Evolutionary conservation across 2,888 invertebrate species (phyloP).

Genomic region (Napeogenes inachia): DNA sequence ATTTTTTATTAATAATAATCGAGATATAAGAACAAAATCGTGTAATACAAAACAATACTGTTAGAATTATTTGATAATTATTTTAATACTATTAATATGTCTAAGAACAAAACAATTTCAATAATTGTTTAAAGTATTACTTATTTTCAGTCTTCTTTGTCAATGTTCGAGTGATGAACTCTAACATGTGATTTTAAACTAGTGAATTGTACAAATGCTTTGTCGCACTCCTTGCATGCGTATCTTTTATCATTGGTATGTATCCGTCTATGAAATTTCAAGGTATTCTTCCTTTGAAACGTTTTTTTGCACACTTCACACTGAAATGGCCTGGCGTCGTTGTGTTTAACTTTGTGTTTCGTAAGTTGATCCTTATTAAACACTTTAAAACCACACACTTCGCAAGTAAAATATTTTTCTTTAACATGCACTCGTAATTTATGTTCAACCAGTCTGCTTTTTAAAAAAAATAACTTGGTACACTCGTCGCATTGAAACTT

Average conservation of each 20-base stretch:
- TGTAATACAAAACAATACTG: too few relatives aligned
- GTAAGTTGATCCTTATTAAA: conserved; percentile 65
- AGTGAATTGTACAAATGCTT: conserved; percentile 76
- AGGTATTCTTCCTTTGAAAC: conserved; percentile 76
- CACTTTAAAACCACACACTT: conserved; percentile 59
- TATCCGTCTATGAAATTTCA: conserved; percentile 74
- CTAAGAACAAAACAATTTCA: too few relatives aligned
- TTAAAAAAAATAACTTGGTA: conserved; percentile 45
- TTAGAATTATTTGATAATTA: too few relatives aligned
- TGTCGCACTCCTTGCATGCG: conserved; percentile 71
- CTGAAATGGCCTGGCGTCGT: conserved; percentile 73
- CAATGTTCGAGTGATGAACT: conserved; percentile 60
- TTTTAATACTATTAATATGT: too few relatives aligned
- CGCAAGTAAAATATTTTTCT: conserved; percentile 51
- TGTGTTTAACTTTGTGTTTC: conserved; percentile 76
- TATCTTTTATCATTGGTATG: conserved; percentile 77
- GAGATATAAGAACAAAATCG: too few relatives aligned
- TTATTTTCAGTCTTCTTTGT: conserved; percentile 1
- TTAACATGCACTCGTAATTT: conserved; percentile 57
- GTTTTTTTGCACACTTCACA: conserved; percentile 77
- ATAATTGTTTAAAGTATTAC: not conserved
- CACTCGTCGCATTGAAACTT: conserved; percentile 60
- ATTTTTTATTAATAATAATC: too few relatives aligned
- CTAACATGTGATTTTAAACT: conserved; percentile 76
- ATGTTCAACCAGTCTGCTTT: conserved; percentile 50